Base-by-base conservation (phyloP, 2,797 vertebrate genomes). In the Nannoperca obscura region DNA sequence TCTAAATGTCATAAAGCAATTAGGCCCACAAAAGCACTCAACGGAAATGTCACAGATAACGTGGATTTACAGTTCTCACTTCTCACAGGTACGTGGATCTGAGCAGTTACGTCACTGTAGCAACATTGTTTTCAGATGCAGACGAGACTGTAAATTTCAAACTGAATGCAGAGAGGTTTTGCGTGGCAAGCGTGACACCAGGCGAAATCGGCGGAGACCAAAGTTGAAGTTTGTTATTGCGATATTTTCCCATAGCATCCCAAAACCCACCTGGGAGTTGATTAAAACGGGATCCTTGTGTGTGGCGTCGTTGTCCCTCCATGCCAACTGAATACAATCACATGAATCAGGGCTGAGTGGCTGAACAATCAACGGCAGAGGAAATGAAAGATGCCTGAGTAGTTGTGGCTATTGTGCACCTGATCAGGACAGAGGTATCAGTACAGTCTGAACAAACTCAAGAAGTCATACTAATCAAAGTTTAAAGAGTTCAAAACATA, bases 361-460 rank as follows among this genome's bases (percentile, higher is more conserved):
- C 83, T 84, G 81, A 90, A 93, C 90, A 93, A 94, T 92, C 91
- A 86, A 86, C 89, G 87, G 91, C 89, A 90, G 87, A 92, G 88
- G 81, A 88, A 91, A 89, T 80, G 67, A 90, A 88, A 88, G 87
- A 92, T 83, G 93, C 93, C 94, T 93, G 93, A 94, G 93, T 90
- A 91, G 91, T 90, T 85, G 87, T 87, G 88, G 91, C 88, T 91
- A 74, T 88, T 88, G 83, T 91, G 86, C 87, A 91, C 88, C 91
- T 90, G 83, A 92, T 91, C 84, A 72, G 84, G 89, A 89, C 88
- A 86, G 93, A 92, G 91, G 91, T 89, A 90, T 88, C 77, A 65
- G 72, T 81, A 86, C 86, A 89, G 89, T 87, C 88, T 67, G 82
- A 87, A 86, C 80, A 78, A 91, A 91, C 22, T 73, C 69, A 69